phyloP scores from a whole-genome alignment of 2,113 vertebrate species.

The Bubalus kerabau region DNA sequence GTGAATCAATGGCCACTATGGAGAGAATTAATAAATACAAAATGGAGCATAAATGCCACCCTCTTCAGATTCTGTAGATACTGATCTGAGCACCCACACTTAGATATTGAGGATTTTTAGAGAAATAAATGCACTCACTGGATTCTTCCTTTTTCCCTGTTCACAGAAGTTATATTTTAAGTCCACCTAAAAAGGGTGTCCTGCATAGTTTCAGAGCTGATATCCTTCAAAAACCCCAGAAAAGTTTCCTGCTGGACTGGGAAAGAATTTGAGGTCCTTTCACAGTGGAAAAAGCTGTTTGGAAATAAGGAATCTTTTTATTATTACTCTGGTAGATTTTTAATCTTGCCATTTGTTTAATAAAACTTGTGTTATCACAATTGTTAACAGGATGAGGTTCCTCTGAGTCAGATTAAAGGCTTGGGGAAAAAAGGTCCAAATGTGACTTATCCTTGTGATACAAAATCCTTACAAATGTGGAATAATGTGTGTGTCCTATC shows the following conservation, averaged over 20 bases:
- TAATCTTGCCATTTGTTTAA: neutral
- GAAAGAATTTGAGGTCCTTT: neutral
- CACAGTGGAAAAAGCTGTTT: neutral
- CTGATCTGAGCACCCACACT: neutral
- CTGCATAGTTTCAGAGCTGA: neutral
- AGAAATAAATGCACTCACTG: neutral
- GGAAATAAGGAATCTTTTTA: neutral
- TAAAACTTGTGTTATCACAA: neutral
- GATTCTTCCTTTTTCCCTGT: neutral
- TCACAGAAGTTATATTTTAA: neutral
- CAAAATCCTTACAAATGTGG: neutral
- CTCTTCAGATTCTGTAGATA: neutral
- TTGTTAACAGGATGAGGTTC: neutral
- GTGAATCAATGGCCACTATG: neutral
- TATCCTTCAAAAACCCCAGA: neutral
- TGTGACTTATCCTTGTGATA: neutral
- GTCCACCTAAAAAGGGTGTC: neutral
- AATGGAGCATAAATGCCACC: fast-evolving
- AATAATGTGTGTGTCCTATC: neutral
- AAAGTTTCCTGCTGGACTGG: neutral
- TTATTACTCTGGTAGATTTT: neutral
- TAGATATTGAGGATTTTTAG: neutral
- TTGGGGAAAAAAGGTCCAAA: neutral
- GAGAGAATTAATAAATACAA: neutral
- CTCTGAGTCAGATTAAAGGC: neutral